These are phyloP conservation scores for Pocillopora grandis DNA, from an alignment of 92 coral and sea anemone species.

Conservation along the genomic window DNA sequence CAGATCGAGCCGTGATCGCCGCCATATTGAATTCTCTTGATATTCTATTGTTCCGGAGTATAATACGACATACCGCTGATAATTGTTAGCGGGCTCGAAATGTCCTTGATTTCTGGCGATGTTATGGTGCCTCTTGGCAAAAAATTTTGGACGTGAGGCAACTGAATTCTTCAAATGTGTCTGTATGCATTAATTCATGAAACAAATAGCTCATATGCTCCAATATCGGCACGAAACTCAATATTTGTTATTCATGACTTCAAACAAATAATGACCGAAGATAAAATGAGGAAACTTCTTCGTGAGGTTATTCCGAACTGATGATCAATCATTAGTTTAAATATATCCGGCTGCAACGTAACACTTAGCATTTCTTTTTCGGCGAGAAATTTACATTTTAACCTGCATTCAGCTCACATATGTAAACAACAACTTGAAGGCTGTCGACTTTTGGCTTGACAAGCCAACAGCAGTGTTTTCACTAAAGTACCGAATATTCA, in stretches of 20 bases:
- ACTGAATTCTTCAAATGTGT: not conserved
- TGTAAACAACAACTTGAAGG: not conserved
- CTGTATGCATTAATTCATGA: not conserved
- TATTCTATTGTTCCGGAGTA: no score
- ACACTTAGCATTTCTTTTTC: constrained; percentile 5
- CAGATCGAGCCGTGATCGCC: no score
- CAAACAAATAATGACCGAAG: not conserved
- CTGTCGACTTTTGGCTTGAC: not conserved
- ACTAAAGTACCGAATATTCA: no score
- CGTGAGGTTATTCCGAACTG: not conserved
- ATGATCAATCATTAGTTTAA: not conserved
- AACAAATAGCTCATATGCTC: not conserved
- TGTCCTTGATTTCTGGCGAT: no score
- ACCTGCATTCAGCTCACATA: not conserved
- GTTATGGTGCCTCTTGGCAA: not conserved
- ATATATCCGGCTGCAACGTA: not conserved
- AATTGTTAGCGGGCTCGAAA: no score
- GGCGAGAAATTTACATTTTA: not conserved
- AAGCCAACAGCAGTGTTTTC: not conserved
- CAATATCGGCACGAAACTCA: not conserved
- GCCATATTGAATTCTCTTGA: no score
- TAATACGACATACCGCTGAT: no score
- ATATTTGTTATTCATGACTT: not conserved
- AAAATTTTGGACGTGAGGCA: not conserved
- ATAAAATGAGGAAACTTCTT: not conserved